Evolutionary conservation across 1,140 invertebrate species (phyloP).

Genomic region (Rhagoletis pomonella): DNA sequence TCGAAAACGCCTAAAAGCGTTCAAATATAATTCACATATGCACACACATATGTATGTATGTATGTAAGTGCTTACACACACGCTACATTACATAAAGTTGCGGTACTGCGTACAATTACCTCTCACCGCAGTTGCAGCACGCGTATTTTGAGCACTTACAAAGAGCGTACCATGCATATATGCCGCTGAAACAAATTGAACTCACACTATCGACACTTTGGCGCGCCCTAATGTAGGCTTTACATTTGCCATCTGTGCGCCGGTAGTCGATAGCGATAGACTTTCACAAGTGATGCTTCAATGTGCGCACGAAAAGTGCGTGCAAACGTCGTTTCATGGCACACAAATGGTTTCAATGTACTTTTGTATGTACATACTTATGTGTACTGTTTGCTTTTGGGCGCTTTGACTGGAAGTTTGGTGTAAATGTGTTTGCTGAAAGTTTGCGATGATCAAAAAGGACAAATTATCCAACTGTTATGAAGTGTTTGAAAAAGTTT

Average conservation of each 20-base stretch:
- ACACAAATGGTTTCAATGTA: slow-evolving; percentile 23
- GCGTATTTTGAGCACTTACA: neutral
- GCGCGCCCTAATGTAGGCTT: neutral
- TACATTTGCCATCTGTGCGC: neutral
- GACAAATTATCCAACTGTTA: slow-evolving; percentile 30
- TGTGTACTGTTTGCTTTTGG: neutral
- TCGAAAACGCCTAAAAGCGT: slow-evolving; percentile 25
- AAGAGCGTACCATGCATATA: slow-evolving; percentile 52
- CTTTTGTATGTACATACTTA: neutral
- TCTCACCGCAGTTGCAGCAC: too few relatives aligned
- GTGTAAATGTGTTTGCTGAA: neutral
- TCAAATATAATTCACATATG: slow-evolving; percentile 11
- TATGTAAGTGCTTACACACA: neutral
- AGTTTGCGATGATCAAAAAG: neutral
- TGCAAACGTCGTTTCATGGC: slow-evolving; percentile 17
- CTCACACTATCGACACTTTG: slow-evolving; percentile 10
- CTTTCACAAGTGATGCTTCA: slow-evolving; percentile 6
- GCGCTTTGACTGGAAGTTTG: neutral
- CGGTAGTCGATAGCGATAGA: neutral
- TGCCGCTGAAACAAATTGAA: slow-evolving; percentile 25
- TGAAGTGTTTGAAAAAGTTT: neutral
- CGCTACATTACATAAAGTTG: too few relatives aligned
- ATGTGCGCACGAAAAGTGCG: neutral
- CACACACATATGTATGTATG: neutral
- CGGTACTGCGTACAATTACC: too few relatives aligned